Conservation (phyloP, 2,113 vertebrate genomes). For the Alligator sinensis region DNA sequence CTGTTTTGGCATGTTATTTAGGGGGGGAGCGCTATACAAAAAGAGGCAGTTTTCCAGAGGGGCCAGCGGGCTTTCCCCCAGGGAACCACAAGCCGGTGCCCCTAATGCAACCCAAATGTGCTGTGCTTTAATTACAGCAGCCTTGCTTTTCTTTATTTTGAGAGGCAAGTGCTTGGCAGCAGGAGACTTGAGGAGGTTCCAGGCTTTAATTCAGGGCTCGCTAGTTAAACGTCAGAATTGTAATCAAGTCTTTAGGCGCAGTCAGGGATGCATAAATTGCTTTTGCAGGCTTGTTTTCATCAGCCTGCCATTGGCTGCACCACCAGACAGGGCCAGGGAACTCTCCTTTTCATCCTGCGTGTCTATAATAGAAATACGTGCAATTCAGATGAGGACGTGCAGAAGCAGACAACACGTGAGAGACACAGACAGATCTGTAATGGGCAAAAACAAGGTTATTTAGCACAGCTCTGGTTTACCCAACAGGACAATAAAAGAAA, state of each 20-base stretch:
- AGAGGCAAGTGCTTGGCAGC: not conserved
- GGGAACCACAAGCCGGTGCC: fast-evolving
- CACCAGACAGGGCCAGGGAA: not conserved
- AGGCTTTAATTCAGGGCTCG: not conserved
- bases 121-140: not conserved
- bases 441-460: not conserved
- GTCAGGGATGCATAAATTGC: not conserved
- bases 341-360: not conserved
- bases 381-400: not conserved
- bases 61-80: not conserved
- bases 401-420: not conserved
- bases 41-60: fast-evolving
- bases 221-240: not conserved
- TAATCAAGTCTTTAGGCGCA: not conserved
- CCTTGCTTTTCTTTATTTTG: not conserved
- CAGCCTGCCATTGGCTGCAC: not conserved
- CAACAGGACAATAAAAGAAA: not conserved
- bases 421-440: not conserved
- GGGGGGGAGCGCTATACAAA: not conserved
- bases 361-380: not conserved
- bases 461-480: slow-evolving; percentile 13
- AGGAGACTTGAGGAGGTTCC: slow-evolving; percentile 7
- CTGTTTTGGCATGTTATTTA: not conserved
- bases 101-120: fast-evolving
- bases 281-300: not conserved